Conservation (phyloP, 2,113 vertebrate genomes). For the Diphyllodes magnificus region DNA sequence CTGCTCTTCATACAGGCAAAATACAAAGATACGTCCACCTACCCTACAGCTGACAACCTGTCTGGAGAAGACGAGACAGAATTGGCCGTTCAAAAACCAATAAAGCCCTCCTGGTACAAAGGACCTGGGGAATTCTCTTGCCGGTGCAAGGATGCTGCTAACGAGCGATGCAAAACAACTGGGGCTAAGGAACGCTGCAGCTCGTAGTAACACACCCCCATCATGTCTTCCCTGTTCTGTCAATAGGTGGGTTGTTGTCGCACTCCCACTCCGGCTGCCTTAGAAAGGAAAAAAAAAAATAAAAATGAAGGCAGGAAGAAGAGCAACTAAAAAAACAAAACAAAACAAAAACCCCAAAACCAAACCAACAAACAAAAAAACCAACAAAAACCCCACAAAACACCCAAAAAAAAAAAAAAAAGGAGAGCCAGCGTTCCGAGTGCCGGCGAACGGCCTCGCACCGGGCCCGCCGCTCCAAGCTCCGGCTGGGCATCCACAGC, state of each 20-base stretch:
- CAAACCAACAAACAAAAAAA: neutral
- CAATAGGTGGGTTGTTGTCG: slow-evolving; percentile 71
- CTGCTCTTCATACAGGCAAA: neutral
- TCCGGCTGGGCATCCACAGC: slow-evolving; percentile 5
- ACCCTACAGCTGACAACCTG: neutral
- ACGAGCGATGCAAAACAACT: neutral
- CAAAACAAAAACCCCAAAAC: neutral
- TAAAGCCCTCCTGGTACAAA: neutral
- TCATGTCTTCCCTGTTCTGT: slow-evolving; percentile 67
- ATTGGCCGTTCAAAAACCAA: slow-evolving; percentile 30
- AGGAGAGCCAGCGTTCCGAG: neutral
- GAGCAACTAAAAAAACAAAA: slow-evolving; percentile 52
- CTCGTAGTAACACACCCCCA: slow-evolving; percentile 71
- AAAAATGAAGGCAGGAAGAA: slow-evolving; percentile 52
- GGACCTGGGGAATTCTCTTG: neutral
- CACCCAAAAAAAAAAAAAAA: neutral
- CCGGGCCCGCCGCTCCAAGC: neutral
- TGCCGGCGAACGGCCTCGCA: no score
- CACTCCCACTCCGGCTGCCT: slow-evolving; percentile 70
- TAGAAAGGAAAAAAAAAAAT: slow-evolving; percentile 40
- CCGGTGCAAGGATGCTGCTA: neutral
- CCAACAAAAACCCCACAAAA: neutral
- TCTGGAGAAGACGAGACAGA: slow-evolving; percentile 8
- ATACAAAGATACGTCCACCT: neutral
- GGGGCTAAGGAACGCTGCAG: slow-evolving; percentile 9